Conservation (phyloP, 1,140 invertebrate genomes). For the Drosophila mauritiana region DNA sequence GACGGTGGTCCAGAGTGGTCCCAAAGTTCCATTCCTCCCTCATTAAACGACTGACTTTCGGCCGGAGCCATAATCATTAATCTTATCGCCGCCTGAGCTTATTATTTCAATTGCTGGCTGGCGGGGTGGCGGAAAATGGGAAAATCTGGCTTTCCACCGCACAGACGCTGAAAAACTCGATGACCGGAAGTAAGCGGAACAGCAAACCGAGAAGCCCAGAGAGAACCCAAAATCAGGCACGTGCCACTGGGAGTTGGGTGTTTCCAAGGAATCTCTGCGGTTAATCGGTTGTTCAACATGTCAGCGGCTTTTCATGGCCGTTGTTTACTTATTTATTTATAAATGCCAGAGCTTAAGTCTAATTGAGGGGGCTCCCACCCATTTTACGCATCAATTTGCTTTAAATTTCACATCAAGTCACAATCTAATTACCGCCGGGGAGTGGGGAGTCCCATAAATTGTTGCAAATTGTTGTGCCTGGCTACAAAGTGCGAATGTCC, state of each 20-base stretch:
- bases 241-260: conserved; percentile 39
- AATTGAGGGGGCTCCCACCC: not conserved
- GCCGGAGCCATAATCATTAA: conserved; percentile 82
- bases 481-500: conserved; percentile 67
- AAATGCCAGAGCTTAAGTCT: conserved; percentile 35
- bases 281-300: conserved; percentile 82
- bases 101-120: conserved; percentile 82
- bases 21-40: conserved; percentile 1
- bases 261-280: conserved; percentile 66
- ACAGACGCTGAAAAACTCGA: conserved; percentile 69
- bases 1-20: conserved; percentile 18
- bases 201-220: conserved; percentile 44
- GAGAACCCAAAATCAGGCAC: conserved; percentile 49
- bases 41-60: conserved; percentile 27
- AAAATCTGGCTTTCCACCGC: conserved; percentile 16
- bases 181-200: conserved; percentile 84
- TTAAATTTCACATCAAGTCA: conserved; percentile 45
- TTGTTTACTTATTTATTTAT: conserved; percentile 73
- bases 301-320: conserved; percentile 65
- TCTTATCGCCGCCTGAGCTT: conserved; percentile 85
- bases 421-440: conserved; percentile 49
- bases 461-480: conserved; percentile 61
- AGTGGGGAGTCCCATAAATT: conserved; percentile 49
- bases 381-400: conserved; percentile 63
- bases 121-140: conserved; percentile 3